Conservation (phyloP, 2,113 vertebrate species). For the Forbesichthys agassizii region DNA sequence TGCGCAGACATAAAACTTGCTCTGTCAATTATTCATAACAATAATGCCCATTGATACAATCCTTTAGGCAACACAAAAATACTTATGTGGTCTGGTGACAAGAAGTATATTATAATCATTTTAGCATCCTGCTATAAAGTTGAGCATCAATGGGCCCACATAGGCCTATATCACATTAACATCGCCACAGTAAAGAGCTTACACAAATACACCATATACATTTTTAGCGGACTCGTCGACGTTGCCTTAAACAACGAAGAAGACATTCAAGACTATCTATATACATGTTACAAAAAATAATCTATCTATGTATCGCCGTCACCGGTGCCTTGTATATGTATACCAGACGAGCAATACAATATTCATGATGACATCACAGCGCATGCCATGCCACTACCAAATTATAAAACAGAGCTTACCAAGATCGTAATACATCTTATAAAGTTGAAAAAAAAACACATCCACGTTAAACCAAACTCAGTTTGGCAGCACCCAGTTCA, state of each 20-base stretch:
- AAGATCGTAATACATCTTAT: conserved; percentile 64
- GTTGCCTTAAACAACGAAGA: background rate
- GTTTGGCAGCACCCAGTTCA: conserved; percentile 77
- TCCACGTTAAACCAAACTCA: conserved; percentile 70
- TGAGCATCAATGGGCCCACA: background rate
- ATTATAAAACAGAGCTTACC: conserved; percentile 82
- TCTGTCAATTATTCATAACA: too few relatives aligned
- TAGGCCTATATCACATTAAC: background rate
- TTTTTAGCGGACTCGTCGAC: background rate
- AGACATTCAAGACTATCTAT: too few relatives aligned
- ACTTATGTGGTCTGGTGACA: background rate
- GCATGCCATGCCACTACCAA: conserved; percentile 65
- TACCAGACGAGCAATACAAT: conserved; percentile 46
- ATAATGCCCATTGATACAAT: too few relatives aligned
- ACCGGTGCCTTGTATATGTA: conserved; percentile 42
- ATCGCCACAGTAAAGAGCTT: background rate
- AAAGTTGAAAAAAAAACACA: conserved; percentile 52
- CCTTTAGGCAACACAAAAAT: background rate
- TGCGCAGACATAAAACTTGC: too few relatives aligned
- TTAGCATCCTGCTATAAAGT: too few relatives aligned
- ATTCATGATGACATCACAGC: conserved; percentile 66
- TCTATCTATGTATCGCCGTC: conserved; percentile 11
- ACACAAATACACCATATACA: background rate
- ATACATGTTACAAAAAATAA: too few relatives aligned
- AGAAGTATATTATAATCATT: background rate